Percentiles rank a stretch among this genome's conserved stretches.
phyloP scores from a whole-genome alignment of 2,888 invertebrate species.

The Chrysolina oricalcia region DNA sequence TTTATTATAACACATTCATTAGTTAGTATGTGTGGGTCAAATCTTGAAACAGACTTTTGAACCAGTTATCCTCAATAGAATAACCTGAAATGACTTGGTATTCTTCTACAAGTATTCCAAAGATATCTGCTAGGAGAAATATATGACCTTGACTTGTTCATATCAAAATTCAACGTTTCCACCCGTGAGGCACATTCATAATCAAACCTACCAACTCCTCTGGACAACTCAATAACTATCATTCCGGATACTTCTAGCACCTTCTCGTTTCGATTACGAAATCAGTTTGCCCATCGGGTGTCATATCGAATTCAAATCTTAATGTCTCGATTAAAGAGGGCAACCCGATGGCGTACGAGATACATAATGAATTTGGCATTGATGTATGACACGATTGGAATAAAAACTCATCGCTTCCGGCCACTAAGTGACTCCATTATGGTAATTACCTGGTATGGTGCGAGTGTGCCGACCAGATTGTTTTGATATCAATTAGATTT shows the following conservation, averaged over 20 bases:
- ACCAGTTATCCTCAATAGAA: no score
- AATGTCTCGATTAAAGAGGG: constrained; percentile 11
- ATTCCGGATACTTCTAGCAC: not conserved
- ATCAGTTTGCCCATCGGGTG: constrained; percentile 10
- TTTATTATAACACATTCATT: no score
- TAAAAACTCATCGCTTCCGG: constrained; percentile 13
- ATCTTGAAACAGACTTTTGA: no score
- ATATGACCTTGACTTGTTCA: not conserved
- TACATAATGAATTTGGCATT: constrained; percentile 21
- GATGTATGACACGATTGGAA: constrained; percentile 9
- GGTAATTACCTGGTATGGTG: not conserved
- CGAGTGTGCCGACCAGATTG: constrained; percentile 14
- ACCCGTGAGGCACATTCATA: not conserved
- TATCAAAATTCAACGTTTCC: not conserved
- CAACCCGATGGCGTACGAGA: constrained; percentile 14
- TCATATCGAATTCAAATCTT: constrained; percentile 13
- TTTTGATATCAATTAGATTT: not conserved
- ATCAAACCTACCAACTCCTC: not conserved
- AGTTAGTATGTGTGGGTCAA: no score
- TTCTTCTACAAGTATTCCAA: not conserved
- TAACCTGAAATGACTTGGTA: no score
- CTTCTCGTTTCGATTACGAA: constrained; percentile 10
- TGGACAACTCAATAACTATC: constrained; percentile 16
- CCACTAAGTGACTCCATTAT: constrained; percentile 11
- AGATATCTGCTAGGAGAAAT: not conserved